A percentile compares a stretch with the other conserved stretches of the same genome.
Conservation (phyloP, 2,888 invertebrate genomes). For the Oscheius onirici region DNA sequence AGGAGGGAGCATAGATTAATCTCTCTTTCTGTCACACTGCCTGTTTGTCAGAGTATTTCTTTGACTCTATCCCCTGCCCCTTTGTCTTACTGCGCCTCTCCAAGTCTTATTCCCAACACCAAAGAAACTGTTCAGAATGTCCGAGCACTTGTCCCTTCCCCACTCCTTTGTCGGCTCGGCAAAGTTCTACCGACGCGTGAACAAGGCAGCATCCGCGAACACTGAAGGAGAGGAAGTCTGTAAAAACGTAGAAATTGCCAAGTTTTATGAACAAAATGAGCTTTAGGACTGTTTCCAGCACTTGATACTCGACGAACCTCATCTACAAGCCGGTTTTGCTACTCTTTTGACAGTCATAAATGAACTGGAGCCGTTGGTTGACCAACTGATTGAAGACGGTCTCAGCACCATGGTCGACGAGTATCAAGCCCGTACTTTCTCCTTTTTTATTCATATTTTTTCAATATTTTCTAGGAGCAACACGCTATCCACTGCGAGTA, state of each 20-base stretch:
- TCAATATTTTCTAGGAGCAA: not conserved
- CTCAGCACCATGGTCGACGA: not conserved
- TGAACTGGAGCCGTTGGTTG: not conserved
- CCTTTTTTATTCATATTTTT: not conserved
- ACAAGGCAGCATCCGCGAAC: no score
- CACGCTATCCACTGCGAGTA: not conserved
- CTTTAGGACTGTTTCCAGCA: constrained; percentile 5
- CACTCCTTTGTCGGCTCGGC: not conserved
- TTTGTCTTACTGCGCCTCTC: no score
- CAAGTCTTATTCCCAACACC: no score
- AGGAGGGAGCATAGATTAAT: no score
- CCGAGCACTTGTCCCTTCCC: not conserved
- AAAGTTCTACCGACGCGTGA: no score
- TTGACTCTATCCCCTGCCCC: no score
- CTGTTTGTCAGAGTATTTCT: no score
- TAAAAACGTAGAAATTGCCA: not conserved
- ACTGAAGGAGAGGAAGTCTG: not conserved
- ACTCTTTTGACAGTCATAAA: not conserved
- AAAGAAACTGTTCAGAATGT: not conserved
- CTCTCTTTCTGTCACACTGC: no score
- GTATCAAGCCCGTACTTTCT: not conserved
- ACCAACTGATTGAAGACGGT: constrained; percentile 5
- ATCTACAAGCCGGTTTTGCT: not conserved
- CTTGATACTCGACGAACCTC: not conserved
- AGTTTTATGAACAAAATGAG: no score